These are phyloP conservation scores for Edolisoma coerulescens DNA, from an alignment of 2,113 vertebrate genomes.

Conservation along the genomic window DNA sequence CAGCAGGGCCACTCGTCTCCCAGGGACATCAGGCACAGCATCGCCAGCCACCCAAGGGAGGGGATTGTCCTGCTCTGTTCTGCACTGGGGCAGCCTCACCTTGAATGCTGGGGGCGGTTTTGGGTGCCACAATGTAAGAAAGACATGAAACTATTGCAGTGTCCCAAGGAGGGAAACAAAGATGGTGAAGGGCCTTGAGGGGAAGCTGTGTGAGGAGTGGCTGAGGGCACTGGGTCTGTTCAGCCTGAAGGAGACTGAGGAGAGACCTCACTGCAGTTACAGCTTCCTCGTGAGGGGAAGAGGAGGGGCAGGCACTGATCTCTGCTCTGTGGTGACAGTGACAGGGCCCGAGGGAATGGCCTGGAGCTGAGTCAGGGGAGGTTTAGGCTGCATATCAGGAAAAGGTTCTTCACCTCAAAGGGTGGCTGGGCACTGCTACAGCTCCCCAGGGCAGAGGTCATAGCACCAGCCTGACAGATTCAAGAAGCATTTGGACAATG, in stretches of 20 bases:
- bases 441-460: not conserved
- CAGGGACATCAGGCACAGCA: not conserved
- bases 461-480: not conserved
- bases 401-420: not conserved
- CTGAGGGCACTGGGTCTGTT: not conserved
- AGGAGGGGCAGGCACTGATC: not conserved
- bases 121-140: not conserved
- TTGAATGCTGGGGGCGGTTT: not conserved
- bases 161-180: not conserved
- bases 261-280: not conserved
- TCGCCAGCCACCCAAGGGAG: rapidly evolving
- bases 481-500: rapidly evolving
- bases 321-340: not conserved
- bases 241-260: not conserved
- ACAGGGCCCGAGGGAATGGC: not conserved
- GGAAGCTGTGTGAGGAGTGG: rapidly evolving
- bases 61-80: not conserved
- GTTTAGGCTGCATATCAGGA: not conserved
- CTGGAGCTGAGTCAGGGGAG: not conserved
- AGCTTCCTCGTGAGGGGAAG: rapidly evolving
- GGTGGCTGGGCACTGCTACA: not conserved
- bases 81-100: not conserved
- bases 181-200: not conserved
- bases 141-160: not conserved
- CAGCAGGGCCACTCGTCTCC: rapidly evolving